Evolutionary conservation across 2,888 invertebrate species (phyloP).

Genomic region (Augochlorella aurata): DNA sequence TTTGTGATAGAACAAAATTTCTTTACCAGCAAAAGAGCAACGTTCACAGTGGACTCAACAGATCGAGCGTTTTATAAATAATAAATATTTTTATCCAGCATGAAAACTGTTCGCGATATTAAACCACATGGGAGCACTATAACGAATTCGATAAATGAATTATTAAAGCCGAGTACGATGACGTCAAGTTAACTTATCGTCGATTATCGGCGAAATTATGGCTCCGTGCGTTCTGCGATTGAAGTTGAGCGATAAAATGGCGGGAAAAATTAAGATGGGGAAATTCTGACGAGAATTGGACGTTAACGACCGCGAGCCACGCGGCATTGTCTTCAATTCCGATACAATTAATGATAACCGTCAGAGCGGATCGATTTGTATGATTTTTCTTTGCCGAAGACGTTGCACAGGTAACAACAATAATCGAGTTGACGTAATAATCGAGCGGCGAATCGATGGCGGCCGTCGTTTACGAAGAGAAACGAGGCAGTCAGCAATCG

Average conservation of each 20-base stretch:
- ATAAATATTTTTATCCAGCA: neutral
- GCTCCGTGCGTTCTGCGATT: neutral
- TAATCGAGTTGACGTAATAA: neutral
- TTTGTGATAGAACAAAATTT: neutral
- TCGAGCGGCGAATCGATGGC: neutral
- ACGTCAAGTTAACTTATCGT: neutral
- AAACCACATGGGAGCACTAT: neutral
- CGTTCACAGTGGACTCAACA: neutral
- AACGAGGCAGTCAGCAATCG: neutral
- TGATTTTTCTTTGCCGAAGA: neutral
- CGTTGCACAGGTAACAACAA: neutral
- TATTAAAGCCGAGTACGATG: conserved; percentile 10
- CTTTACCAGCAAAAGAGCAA: neutral
- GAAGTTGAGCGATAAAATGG: neutral
- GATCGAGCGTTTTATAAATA: neutral
- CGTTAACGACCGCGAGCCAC: neutral
- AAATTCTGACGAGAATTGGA: neutral
- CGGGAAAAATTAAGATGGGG: neutral
- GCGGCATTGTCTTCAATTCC: neutral
- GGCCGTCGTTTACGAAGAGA: neutral
- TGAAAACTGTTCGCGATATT: neutral
- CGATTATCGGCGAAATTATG: conserved; percentile 27
- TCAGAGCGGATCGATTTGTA: neutral
- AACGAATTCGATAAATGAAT: conserved; percentile 16
- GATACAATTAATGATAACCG: neutral